Evolutionary conservation across 2,797 vertebrate species (phyloP).

Genomic region (Distichodus sexfasciatus): DNA sequence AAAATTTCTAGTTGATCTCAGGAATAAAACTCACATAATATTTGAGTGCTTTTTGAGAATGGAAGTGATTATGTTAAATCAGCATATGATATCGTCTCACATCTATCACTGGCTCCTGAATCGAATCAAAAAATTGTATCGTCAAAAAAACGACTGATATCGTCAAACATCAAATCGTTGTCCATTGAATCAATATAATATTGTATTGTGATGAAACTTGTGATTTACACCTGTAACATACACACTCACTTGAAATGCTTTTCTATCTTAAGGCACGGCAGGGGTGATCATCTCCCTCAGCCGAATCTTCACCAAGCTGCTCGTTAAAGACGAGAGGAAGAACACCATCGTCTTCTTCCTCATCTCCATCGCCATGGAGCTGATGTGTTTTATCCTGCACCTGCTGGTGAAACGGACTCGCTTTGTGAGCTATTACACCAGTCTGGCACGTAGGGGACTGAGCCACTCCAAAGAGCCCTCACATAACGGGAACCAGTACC

Average conservation of each 20-base stretch:
- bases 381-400: conserved; percentile 92
- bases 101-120: no score
- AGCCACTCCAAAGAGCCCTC: conserved; percentile 57
- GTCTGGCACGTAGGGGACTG: conserved; percentile 60
- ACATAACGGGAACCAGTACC: conserved; percentile 71
- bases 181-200: no score
- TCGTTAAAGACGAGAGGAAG: conserved; percentile 84
- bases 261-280: conserved; percentile 80
- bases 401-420: conserved; percentile 85
- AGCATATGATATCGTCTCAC: no score
- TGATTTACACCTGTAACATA: no score
- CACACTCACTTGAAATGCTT: neutral
- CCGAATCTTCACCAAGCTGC: conserved; percentile 95
- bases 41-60: no score
- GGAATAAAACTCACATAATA: neutral
- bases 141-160: no score
- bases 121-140: no score
- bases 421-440: conserved; percentile 87
- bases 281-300: conserved; percentile 96
- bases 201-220: no score
- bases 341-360: conserved; percentile 98
- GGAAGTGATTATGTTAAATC: no score
- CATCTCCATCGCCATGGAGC: conserved; percentile 89
- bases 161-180: no score
- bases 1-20: neutral